These are phyloP conservation scores for Actenoides lindsayi DNA, from an alignment of 2,113 vertebrate genomes.

Conservation along the genomic window DNA sequence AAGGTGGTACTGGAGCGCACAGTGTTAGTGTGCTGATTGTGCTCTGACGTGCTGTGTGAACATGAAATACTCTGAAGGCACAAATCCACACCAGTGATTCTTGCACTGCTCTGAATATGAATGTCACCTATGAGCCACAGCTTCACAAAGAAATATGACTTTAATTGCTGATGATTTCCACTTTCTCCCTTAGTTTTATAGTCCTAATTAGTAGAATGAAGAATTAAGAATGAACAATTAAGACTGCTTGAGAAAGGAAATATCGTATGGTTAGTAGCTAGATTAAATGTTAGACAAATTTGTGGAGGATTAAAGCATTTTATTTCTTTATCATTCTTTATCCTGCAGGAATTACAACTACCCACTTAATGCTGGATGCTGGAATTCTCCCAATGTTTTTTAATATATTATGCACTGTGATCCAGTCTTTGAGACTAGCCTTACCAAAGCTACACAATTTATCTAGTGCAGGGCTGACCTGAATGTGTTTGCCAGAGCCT, in stretches of 20 bases:
- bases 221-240: conserved; percentile 3
- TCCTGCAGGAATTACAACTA: conserved; percentile 70
- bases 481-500: conserved; percentile 35
- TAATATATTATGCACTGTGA: conserved; percentile 58
- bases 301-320: conserved; percentile 67
- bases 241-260: conserved; percentile 31
- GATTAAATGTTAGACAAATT: conserved; percentile 67
- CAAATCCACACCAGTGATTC: not conserved
- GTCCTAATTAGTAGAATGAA: conserved; percentile 55
- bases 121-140: not conserved
- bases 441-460: conserved; percentile 42
- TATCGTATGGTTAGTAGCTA: conserved; percentile 63
- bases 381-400: conserved; percentile 64
- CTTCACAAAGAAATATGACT: not conserved
- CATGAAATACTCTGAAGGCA: not conserved
- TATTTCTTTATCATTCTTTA: conserved; percentile 70
- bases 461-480: conserved; percentile 41
- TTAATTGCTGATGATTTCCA: not conserved
- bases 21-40: not conserved
- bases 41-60: not conserved
- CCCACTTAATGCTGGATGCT: conserved; percentile 52
- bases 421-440: conserved; percentile 31
- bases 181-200: not conserved
- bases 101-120: not conserved
- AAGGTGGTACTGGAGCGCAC: not conserved